Evolutionary conservation across 1,140 invertebrate species (phyloP), one percentile per base, ranked within the genome.

Genomic region (Agrypnia vestita): DNA sequence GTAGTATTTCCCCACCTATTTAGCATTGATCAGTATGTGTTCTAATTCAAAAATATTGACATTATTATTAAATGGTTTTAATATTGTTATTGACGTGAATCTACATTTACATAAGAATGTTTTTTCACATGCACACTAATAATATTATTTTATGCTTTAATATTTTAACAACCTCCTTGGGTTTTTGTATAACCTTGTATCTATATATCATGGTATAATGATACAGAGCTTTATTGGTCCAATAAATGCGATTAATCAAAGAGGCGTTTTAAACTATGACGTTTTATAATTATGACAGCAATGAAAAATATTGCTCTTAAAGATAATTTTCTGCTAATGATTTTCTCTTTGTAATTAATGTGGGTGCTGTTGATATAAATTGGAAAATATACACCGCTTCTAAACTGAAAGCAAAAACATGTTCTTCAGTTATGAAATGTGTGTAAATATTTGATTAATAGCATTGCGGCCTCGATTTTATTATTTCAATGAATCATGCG

Each of bases 241-340:
- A 59, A 74, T 74, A 74, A 74, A 74, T 15, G 71, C 71, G 49
- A 74, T 56, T 74, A 56, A 43, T 53, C 51, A 74, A 74, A 74
- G 51, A 59, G 56, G 71, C 71, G 9, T 56, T 74, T 74, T 56
- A 74, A 74, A 74, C 21, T 43, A 55, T 43, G 53, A 53, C 51
- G 17, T 74, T 74, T 74, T 74, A 74, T 74, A 56, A 44, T 74
- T 49, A 74, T 74, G 71, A 74, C 19, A 53, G 71, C 71, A 74
- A 74, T 74, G 71, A 74, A 74, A 43, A 74, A 43, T 74, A 74
- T 74, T 74, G 71, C 11, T 21, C 21, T 8, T 74, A 43, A 56
- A 74, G 19, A 74, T 71, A 8, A 71, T 49, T 17, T 71, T 47
- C 67, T 47, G 67, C 67, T 71, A 17, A 59, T 74, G 71, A 3